Evolutionary conservation across 1,140 invertebrate species (phyloP), one percentile per base, ranked within the genome.

Genomic region (Magallana ariakensis): DNA sequence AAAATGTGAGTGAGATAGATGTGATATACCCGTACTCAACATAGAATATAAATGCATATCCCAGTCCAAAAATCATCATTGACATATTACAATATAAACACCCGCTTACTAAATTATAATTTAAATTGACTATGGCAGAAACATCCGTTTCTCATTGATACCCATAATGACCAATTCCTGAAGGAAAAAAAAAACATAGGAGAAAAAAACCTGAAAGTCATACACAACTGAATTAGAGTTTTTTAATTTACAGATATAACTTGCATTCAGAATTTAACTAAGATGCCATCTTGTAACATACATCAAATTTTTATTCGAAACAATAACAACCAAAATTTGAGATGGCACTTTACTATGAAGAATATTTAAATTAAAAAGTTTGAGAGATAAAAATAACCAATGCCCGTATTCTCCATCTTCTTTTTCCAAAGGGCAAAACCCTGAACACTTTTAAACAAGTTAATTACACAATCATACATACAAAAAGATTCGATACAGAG

Each of bases 41-140:
- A 75, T 33, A 26, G 66, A 75, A 75, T 75, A 75, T 75, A 33
- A 75, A 75, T 75, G 66, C 22, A 75, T 75, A 26, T 75, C 66
- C 15, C 22, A 75, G 66, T 26, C 66, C 66, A 75, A 26, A 33
- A 75, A 75, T 66, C 62, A 66, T 16, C 58, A 60, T 60, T 16
- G 15, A 60, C 58, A 60, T 16, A 66, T 8, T 75, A 19, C 26
- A 19, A 75, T 26, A 33, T 10, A 75, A 46, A 46, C 33, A 46
- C 33, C 33, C 1, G 33, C 33, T 46, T 46, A 46, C 33, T 46
- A 46, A 46, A 2, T 46, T 4, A 46, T 0, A 2, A 4, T 4
- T 46, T 46, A 46, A 46, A 4, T 46, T 46, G 33, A 5, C 33
- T 46, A 46, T 5, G 33, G 33, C 33, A 46, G 33, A 46, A 46